Percentiles rank a stretch among this genome's conserved stretches.
Conservation (phyloP, 2,888 invertebrate genomes). For the Tethea ocularis region DNA sequence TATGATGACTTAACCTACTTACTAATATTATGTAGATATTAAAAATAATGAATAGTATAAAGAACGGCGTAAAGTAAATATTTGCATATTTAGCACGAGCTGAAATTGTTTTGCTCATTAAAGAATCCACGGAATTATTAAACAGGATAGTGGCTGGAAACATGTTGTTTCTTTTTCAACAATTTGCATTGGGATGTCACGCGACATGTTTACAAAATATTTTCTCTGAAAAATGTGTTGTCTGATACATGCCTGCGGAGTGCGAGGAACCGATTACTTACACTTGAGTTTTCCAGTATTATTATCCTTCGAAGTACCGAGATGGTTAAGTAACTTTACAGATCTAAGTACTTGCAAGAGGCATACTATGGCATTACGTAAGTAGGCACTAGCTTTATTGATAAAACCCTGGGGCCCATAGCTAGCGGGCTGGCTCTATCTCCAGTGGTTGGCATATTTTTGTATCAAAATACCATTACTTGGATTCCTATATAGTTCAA, state of each 20-base stretch:
- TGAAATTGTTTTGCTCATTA: slow-evolving; percentile 47
- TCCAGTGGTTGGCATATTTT: too few species aligned
- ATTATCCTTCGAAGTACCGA: background rate
- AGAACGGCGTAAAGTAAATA: background rate
- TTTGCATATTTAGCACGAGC: slow-evolving; percentile 47
- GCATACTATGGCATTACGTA: background rate
- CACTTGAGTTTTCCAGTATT: slow-evolving; percentile 10
- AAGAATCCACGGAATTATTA: slow-evolving; percentile 65
- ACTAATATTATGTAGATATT: background rate
- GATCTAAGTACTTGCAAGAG: too few species aligned
- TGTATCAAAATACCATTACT: too few species aligned
- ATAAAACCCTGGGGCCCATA: background rate
- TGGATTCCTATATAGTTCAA: too few species aligned
- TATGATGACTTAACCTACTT: too few species aligned
- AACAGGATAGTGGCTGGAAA: slow-evolving; percentile 59
- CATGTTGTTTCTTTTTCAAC: slow-evolving; percentile 50
- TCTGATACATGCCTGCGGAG: slow-evolving; percentile 19
- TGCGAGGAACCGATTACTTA: slow-evolving; percentile 34
- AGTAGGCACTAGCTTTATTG: background rate
- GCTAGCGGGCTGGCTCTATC: too few species aligned
- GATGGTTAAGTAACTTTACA: background rate
- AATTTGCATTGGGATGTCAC: slow-evolving; percentile 18
- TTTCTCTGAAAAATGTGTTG: slow-evolving; percentile 56
- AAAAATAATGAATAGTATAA: background rate
- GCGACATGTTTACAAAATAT: slow-evolving; percentile 63